These are phyloP conservation scores for Drosophila mayri DNA, from an alignment of 1,140 invertebrate species.

Conservation along the genomic window DNA sequence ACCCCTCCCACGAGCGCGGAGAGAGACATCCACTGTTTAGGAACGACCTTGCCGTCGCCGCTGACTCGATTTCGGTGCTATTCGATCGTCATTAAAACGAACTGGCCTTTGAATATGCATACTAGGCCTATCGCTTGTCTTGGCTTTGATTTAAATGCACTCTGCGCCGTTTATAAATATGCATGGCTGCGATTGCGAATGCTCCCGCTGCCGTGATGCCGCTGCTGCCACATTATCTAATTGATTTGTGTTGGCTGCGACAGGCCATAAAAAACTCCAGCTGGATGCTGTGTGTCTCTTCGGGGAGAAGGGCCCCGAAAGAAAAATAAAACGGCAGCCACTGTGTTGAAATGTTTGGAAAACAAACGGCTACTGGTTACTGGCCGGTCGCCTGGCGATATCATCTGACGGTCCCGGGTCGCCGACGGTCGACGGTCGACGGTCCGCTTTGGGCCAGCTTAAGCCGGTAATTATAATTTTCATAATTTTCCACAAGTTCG, in stretches of 20 bases:
- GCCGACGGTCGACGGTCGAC: not conserved
- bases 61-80: conserved; percentile 66
- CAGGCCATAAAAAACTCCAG: conserved; percentile 57
- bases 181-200: conserved; percentile 61
- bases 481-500: conserved; percentile 64
- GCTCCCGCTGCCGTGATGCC: conserved; percentile 8
- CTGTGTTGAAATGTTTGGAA: conserved; percentile 60
- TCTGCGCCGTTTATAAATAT: conserved; percentile 76
- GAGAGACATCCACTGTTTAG: conserved; percentile 16
- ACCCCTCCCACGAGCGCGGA: conserved; percentile 38
- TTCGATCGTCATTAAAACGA: conserved; percentile 65
- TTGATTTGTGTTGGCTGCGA: conserved; percentile 66
- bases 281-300: conserved; percentile 14
- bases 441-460: conserved; percentile 36
- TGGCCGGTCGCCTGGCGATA: conserved; percentile 32
- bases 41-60: conserved; percentile 60
- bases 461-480: conserved; percentile 78
- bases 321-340: conserved; percentile 33
- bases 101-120: conserved; percentile 66
- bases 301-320: conserved; percentile 2
- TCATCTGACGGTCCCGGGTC: conserved; percentile 20
- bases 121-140: conserved; percentile 72
- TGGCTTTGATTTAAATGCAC: conserved; percentile 73
- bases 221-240: conserved; percentile 57
- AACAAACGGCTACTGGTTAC: conserved; percentile 62